These are phyloP conservation scores for Oreocharis arfaki DNA, from an alignment of 2,113 vertebrate species.

Conservation along the genomic window DNA sequence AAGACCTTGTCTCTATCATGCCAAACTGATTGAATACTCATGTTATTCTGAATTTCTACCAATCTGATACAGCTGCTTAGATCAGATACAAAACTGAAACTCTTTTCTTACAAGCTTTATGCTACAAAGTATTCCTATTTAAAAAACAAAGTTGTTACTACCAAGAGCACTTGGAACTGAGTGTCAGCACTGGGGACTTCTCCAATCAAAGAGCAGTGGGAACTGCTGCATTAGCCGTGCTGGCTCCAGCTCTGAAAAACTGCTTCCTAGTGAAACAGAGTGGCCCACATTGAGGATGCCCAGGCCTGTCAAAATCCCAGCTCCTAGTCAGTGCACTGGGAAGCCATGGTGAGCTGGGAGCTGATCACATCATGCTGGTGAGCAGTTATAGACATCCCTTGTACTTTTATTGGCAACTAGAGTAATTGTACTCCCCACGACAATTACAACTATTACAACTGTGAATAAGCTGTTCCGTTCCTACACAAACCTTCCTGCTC, in stretches of 20 bases:
- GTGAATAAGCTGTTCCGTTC: neutral
- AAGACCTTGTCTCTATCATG: neutral
- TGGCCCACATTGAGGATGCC: neutral
- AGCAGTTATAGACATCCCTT: neutral
- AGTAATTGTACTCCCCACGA: neutral
- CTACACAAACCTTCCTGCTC: neutral
- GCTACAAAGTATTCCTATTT: neutral
- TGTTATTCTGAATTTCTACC: neutral
- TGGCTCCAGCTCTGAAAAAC: neutral
- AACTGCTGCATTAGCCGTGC: rapidly evolving
- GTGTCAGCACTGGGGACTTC: neutral
- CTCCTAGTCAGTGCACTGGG: neutral
- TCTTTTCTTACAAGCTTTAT: neutral
- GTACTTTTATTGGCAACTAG: neutral
- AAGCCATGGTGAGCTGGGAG: neutral
- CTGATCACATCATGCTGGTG: neutral
- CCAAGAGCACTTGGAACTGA: neutral
- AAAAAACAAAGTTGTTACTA: neutral
- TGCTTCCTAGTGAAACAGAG: neutral
- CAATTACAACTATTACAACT: neutral
- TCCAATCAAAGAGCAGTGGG: neutral
- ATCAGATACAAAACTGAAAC: neutral
- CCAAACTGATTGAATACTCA: neutral
- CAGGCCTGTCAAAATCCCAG: neutral
- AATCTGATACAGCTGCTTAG: neutral